Conservation (phyloP, 2,888 invertebrate species). For the Taenaris catops region DNA sequence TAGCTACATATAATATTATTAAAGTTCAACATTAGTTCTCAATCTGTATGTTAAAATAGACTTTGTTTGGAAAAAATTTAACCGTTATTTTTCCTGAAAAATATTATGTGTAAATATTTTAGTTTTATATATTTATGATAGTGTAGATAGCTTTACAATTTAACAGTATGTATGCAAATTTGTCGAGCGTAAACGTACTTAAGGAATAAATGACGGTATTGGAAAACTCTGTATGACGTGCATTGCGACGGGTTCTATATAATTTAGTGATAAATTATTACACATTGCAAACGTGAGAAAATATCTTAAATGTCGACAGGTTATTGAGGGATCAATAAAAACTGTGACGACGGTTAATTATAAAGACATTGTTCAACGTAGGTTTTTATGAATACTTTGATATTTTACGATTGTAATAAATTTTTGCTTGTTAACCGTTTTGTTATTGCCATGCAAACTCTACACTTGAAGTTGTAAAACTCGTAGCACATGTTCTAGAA, state of each 20-base stretch:
- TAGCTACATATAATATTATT: too few species aligned
- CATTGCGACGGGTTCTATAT: conserved; percentile 9
- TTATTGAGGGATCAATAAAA: conserved; percentile 18
- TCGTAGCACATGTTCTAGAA: too few species aligned
- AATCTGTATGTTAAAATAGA: too few species aligned
- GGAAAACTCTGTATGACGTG: conserved; percentile 14
- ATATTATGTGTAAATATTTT: too few species aligned
- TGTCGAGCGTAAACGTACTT: conserved; percentile 8
- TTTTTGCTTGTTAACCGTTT: conserved; percentile 11
- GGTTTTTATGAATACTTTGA: conserved; percentile 13
- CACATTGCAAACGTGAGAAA: conserved; percentile 17
- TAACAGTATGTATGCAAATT: conserved; percentile 5
- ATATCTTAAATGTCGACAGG: conserved; percentile 10
- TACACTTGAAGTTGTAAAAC: too few species aligned
- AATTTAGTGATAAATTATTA: conserved; percentile 17
- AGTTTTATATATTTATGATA: not conserved
- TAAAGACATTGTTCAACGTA: conserved; percentile 19
- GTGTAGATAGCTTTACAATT: conserved; percentile 4
- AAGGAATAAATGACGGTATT: conserved; percentile 12
- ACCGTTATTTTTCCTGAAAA: too few species aligned
- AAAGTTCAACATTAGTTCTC: too few species aligned
- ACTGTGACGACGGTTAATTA: conserved; percentile 19
- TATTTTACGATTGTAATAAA: conserved; percentile 17
- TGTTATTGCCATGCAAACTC: conserved; percentile 4
- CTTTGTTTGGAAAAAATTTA: too few species aligned